Evolutionary conservation across 2,888 invertebrate species (phyloP).

Genomic region (Cremastinae sp.): DNA sequence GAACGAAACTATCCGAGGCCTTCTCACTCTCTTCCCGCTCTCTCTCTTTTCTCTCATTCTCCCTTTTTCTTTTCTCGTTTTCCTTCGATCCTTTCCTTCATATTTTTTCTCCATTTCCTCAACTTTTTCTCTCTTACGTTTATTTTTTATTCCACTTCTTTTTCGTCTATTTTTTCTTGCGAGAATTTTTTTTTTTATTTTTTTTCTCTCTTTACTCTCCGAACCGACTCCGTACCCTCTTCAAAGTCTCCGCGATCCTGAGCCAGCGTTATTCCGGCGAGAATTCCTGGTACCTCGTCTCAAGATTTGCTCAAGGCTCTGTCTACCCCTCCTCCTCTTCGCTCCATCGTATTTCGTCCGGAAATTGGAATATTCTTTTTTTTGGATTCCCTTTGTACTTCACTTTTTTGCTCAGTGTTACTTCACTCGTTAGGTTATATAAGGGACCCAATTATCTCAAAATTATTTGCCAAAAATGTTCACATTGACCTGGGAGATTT

Average conservation of each 20-base stretch:
- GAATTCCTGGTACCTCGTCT: slow-evolving; percentile 45
- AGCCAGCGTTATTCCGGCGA: slow-evolving; percentile 36
- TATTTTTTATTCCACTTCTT: no score
- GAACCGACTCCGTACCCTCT: slow-evolving; percentile 9
- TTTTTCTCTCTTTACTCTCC: not conserved
- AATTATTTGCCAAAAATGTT: slow-evolving; percentile 12
- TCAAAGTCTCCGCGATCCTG: slow-evolving; percentile 49
- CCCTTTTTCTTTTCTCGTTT: slow-evolving; percentile 8
- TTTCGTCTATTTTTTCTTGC: no score
- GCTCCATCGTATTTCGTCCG: not conserved
- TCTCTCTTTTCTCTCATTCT: slow-evolving; percentile 5
- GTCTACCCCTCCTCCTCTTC: not conserved
- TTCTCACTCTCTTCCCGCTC: slow-evolving; percentile 2
- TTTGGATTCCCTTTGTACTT: slow-evolving; percentile 29
- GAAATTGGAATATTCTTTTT: slow-evolving; percentile 18
- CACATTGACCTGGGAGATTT: no score
- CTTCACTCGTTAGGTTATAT: slow-evolving; percentile 14
- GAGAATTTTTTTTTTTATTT: no score
- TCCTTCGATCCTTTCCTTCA: no score
- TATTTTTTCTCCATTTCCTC: no score
- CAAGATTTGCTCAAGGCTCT: slow-evolving; percentile 37
- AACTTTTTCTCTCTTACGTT: no score
- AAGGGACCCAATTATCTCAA: slow-evolving; percentile 3
- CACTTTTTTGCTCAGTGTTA: not conserved
- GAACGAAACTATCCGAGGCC: slow-evolving; percentile 38